Conservation (phyloP, 2,113 vertebrate genomes). For the Pachypanchax playfairii region DNA sequence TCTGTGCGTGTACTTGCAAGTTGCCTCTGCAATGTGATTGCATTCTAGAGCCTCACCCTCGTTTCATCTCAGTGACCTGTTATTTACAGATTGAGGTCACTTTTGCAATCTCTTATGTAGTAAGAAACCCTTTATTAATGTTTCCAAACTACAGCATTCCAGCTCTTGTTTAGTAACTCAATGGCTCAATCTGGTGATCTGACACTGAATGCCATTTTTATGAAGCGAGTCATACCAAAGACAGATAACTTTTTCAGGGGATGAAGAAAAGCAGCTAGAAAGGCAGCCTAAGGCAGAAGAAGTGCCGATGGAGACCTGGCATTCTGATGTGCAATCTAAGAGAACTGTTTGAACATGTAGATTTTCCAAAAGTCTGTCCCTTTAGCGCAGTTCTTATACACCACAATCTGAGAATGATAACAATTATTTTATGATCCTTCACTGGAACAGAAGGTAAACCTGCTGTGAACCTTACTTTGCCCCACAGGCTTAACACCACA, state of each 20-base stretch:
- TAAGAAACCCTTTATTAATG: slow-evolving; percentile 2
- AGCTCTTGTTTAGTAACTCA: slow-evolving; percentile 1
- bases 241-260: slow-evolving; percentile 19
- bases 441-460: slow-evolving; percentile 5
- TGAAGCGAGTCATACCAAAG: slow-evolving; percentile 27
- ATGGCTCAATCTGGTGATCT: slow-evolving; percentile 13
- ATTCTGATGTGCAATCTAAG: slow-evolving; percentile 47
- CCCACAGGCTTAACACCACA: slow-evolving; percentile 28
- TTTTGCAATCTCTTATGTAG: slow-evolving; percentile 12
- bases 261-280: slow-evolving; percentile 35
- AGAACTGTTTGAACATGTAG: slow-evolving; percentile 62
- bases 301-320: slow-evolving; percentile 23
- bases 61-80: slow-evolving; percentile 42
- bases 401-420: background rate
- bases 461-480: slow-evolving; percentile 14
- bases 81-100: slow-evolving; percentile 24
- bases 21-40: slow-evolving; percentile 36
- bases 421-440: background rate
- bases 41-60: slow-evolving; percentile 54
- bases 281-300: slow-evolving; percentile 49
- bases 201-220: slow-evolving; percentile 22
- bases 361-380: slow-evolving; percentile 17
- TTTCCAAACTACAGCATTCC: slow-evolving; percentile 1
- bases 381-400: slow-evolving; percentile 7
- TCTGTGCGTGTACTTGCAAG: slow-evolving; percentile 40